Conservation (phyloP, 2,113 vertebrate species). For the Scophthalmus maximus region DNA sequence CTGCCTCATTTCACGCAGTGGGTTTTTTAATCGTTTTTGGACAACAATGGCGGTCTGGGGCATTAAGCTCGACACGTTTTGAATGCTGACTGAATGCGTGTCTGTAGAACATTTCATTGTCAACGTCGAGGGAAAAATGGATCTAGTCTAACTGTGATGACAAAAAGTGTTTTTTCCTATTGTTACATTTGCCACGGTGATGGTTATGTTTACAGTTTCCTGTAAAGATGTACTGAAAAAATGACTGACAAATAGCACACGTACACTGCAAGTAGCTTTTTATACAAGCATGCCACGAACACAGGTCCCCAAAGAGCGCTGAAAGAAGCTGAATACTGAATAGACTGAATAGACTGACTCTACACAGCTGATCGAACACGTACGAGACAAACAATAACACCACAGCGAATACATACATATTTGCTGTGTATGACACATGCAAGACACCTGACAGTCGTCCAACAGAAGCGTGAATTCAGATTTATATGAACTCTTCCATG, state of each 20-base stretch:
- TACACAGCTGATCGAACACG: neutral
- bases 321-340: slow-evolving; percentile 2
- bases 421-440: too few species aligned
- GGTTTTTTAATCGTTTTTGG: too few species aligned
- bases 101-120: too few species aligned
- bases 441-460: neutral
- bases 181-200: neutral
- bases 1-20: too few species aligned
- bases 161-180: neutral
- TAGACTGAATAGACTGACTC: neutral
- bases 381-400: neutral
- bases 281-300: too few species aligned
- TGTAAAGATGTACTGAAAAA: neutral
- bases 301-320: neutral
- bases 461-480: too few species aligned
- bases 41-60: too few species aligned
- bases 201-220: too few species aligned
- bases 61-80: too few species aligned
- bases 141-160: neutral
- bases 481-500: neutral
- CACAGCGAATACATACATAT: neutral
- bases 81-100: too few species aligned
- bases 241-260: neutral
- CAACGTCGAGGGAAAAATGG: too few species aligned
- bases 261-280: too few species aligned